These are phyloP conservation scores for Periparus ater DNA, from an alignment of 2,797 vertebrate genomes.

Conservation along the genomic window DNA sequence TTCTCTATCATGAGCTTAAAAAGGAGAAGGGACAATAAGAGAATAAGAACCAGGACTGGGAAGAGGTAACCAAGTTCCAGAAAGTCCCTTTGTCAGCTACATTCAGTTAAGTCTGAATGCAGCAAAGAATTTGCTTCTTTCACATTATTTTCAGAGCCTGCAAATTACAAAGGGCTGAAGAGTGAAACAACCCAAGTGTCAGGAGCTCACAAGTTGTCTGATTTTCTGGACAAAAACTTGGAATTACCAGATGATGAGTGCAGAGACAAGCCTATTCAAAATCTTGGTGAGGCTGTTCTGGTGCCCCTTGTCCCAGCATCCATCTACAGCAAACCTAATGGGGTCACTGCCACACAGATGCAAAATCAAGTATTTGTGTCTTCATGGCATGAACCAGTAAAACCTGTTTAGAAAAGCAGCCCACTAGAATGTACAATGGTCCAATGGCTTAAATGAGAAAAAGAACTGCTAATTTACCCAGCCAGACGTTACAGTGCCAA, in stretches of 20 bases:
- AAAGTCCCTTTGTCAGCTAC: not conserved
- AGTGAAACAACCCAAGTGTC: not conserved
- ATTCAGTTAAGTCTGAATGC: not conserved
- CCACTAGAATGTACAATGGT: accelerated
- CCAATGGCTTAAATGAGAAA: not conserved
- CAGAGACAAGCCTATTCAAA: not conserved
- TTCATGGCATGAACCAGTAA: not conserved
- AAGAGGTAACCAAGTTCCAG: not conserved
- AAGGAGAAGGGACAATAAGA: not conserved
- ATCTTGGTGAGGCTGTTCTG: not conserved
- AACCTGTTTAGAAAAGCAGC: not conserved
- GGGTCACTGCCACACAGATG: not conserved
- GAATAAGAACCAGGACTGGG: not conserved
- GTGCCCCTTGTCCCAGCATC: not conserved
- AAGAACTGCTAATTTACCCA: not conserved
- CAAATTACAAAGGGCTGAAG: not conserved
- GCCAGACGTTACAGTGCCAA: not conserved
- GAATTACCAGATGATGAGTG: not conserved
- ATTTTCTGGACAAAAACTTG: not conserved
- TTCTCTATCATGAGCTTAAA: not conserved
- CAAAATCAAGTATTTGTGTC: not conserved
- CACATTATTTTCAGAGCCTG: not conserved
- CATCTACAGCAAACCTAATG: not conserved
- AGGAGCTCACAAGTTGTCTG: not conserved
- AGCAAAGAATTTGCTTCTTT: not conserved